Base-by-base conservation (phyloP, 2,797 vertebrate genomes). In the Zonotrichia albicollis region DNA sequence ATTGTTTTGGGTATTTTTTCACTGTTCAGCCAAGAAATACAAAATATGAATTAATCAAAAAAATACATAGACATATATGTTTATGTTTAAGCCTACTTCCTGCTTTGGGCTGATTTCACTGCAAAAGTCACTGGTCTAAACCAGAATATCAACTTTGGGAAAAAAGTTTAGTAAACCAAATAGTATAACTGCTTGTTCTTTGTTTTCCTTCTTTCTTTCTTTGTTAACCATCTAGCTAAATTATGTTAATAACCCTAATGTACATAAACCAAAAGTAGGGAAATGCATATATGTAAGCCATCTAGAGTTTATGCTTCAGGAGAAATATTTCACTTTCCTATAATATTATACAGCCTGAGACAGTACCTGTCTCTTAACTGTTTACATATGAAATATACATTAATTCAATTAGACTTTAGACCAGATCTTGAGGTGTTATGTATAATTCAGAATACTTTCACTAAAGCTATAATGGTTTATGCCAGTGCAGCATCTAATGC, bases 71-170 rank as follows among this genome's bases (percentile, higher is more conserved):
- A 36, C 22, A 45, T 53, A 6, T 21, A 57, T 61, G 43, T 11
- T 77, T 79, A 43, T 70, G 25, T 34, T 83, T 36, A 91, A 50
- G 38, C 76, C 55, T 79, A 14, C 19, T 76, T 95, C 40, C 61
- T 71, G 48, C 81, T 96, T 87, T 95, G 84, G 90, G 91, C 27
- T 79, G 74, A 87, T 92, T 87, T 32, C 26, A 53, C 58, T 82
- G 68, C 38, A 62, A 51, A 91, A 75, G 57, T 94, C 25, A 30
- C 71, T 88, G 19, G 81, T 87, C 14, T 75, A 75, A 87, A 68
- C 10, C 26, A 79, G 45, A 87, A 53, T 42, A 68, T 34, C 26
- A 65, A 16, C 13, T 57, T 76, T 27, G 81, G 22, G 50, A 84
- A 48, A 80, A 43, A 64, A 22, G 18, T 70, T 66, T 38, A 51